A percentile compares a stretch with the other conserved stretches of the same genome.
These are phyloP conservation scores for human (Homo sapiens) DNA, from an alignment of 2,113 vertebrate species.

Conservation along the genomic window DNA sequence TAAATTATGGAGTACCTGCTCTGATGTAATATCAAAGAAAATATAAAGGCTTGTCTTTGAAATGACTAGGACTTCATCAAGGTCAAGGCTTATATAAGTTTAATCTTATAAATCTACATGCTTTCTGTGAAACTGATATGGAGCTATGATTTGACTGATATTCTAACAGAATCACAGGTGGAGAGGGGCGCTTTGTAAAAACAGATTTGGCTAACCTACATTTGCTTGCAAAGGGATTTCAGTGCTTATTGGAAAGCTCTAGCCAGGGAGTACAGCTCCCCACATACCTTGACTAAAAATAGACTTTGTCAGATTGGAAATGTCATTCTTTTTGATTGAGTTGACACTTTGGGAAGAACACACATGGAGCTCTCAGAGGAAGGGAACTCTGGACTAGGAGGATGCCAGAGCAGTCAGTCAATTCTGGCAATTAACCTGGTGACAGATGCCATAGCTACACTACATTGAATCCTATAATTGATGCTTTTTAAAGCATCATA, in stretches of 20 bases:
- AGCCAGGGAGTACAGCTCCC: not conserved
- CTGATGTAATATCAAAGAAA: not conserved
- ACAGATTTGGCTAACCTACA: not conserved
- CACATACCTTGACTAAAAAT: not conserved
- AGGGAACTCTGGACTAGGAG: not conserved
- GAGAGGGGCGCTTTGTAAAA: not conserved
- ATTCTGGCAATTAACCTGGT: not conserved
- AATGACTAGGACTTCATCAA: not conserved
- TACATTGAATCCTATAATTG: not conserved
- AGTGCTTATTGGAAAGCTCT: not conserved
- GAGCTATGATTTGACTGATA: not conserved
- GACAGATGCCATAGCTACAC: not conserved
- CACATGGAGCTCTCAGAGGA: not conserved
- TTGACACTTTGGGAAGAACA: not conserved
- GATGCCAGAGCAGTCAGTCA: not conserved
- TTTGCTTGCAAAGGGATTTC: not conserved
- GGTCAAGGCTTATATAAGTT: not conserved
- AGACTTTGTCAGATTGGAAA: slow-evolving; percentile 19
- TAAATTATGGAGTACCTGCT: not conserved
- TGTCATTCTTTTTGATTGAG: not conserved
- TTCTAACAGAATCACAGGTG: not conserved
- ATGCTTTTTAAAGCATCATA: not conserved
- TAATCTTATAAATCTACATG: not conserved
- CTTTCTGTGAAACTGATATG: not conserved
- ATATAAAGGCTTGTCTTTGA: slow-evolving; percentile 1